Evolutionary conservation across 2,797 vertebrate genomes (phyloP), one percentile per base, ranked within the genome.

Genomic region (Apodemus agrarius): DNA sequence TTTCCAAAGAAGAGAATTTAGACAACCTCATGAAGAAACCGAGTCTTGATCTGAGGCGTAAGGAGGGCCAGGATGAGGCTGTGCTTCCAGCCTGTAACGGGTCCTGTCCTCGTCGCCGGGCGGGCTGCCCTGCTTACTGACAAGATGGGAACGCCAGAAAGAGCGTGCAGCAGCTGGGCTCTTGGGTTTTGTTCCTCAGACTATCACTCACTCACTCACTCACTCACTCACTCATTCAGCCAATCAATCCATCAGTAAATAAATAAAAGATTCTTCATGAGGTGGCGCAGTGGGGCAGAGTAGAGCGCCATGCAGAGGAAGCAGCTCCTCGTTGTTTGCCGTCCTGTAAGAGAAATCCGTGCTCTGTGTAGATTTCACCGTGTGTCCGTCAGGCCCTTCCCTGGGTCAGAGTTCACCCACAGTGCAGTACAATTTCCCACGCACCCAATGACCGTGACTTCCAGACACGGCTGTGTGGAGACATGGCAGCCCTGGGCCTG

Each of bases 1-100:
- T 75, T 91, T 95, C 86, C 61, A 54, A 52, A 97, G 75, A 94
- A 29, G 59, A 59, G 31, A 65, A 75, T 87, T 83, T 34, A 82
- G 57, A 89, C 57, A 6, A 5, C 52, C n/a, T 94, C 40, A 9
- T 22, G n/a, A 84, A 65, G 72, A 69, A 82, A 83, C 52, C 37
- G 61, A 43, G n/a, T 84, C 34, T 92, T 59, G 40, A 78, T 80
- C 40, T 90, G 84, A 96, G 40, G 72, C 24, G 86, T 37, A 22
- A 49, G 57, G 61, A 46, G 54, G 13, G 75, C 1, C 49, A 54
- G 92, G 34, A 52, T 34, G 31, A 75, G 78, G 76, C 49, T 26
- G 1, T 26, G 49, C 65, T 16, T 31, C 4, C 34, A 63, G 84
- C 16, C 22, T 78, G 72, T 65, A 92, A n/a, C 5, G 54, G 65